These are phyloP conservation scores for Ianthella basta DNA, from an alignment of 37 sponge, comb jelly and placozoan species.

Conservation along the genomic window DNA sequence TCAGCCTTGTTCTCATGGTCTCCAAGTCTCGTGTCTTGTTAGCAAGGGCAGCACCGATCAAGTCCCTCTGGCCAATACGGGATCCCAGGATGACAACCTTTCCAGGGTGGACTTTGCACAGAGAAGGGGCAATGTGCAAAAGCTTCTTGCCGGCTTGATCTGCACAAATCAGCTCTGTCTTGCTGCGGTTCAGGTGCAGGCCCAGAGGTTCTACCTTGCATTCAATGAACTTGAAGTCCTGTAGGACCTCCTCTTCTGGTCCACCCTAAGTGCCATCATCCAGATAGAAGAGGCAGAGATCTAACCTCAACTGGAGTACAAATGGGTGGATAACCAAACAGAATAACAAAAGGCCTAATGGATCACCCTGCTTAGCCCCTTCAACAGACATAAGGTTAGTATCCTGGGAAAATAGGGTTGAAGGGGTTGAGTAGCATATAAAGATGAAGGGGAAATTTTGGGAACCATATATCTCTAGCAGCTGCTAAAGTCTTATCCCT, in stretches of 20 bases:
- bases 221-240: not conserved
- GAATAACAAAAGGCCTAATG: not conserved
- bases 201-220: not conserved
- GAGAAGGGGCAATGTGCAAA: not conserved
- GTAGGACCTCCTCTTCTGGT: not conserved
- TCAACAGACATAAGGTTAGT: not conserved
- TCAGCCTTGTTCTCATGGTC: not conserved
- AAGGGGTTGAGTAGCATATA: not conserved
- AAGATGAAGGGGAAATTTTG: too few relatives aligned
- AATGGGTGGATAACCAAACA: not conserved
- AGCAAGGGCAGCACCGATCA: not conserved
- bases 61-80: not conserved
- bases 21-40: not conserved
- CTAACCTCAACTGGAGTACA: not conserved
- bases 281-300: not conserved
- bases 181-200: slow-evolving; percentile 7
- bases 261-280: not conserved
- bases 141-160: not conserved
- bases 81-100: slow-evolving; percentile 5
- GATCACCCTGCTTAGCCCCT: not conserved
- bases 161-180: not conserved
- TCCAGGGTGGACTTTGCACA: slow-evolving; percentile 3
- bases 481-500: too few relatives aligned
- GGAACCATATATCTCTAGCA: too few relatives aligned
- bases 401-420: not conserved